Percentiles rank a stretch among this genome's conserved stretches.
Evolutionary conservation across 2,113 vertebrate genomes (phyloP).

Genomic region (Silurus meridionalis): DNA sequence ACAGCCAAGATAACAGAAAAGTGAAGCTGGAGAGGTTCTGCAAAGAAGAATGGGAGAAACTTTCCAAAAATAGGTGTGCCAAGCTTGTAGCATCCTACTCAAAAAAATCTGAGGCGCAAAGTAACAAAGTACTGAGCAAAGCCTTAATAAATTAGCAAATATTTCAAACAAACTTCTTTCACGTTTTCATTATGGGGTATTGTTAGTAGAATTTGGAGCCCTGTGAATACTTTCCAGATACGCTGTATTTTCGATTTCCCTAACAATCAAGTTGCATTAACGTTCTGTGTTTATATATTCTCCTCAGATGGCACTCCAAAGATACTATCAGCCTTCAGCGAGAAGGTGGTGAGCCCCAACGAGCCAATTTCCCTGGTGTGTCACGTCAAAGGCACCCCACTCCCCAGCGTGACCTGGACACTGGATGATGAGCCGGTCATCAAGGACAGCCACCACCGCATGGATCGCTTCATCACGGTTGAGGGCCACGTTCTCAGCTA

Average conservation of each 20-base stretch:
- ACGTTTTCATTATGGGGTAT: too few species aligned
- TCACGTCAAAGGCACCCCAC: conserved; percentile 92
- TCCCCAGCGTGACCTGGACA: conserved; percentile 90
- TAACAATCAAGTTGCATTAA: background rate
- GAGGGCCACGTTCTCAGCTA: conserved; percentile 96
- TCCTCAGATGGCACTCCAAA: conserved; percentile 92
- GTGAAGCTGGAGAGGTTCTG: too few species aligned
- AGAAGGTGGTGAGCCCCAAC: conserved; percentile 93
- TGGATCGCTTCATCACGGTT: conserved; percentile 89
- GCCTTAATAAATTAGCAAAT: too few species aligned
- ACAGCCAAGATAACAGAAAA: too few species aligned
- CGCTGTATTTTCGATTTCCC: background rate
- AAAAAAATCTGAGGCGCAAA: too few species aligned
- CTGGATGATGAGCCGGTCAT: conserved; percentile 93
- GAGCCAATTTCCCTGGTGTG: conserved; percentile 95
- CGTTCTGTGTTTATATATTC: background rate
- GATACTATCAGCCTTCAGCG: conserved; percentile 95
- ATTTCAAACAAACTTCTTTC: too few species aligned
- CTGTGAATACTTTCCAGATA: too few species aligned
- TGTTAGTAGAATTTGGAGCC: too few species aligned
- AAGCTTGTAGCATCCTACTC: too few species aligned
- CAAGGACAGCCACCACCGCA: conserved; percentile 89
- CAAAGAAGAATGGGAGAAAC: too few species aligned
- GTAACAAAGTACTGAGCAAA: too few species aligned
- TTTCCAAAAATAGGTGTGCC: too few species aligned